Evolutionary conservation across 2,113 vertebrate species (phyloP), one percentile per base, ranked within the genome.

Genomic region (Petroica traversi): DNA sequence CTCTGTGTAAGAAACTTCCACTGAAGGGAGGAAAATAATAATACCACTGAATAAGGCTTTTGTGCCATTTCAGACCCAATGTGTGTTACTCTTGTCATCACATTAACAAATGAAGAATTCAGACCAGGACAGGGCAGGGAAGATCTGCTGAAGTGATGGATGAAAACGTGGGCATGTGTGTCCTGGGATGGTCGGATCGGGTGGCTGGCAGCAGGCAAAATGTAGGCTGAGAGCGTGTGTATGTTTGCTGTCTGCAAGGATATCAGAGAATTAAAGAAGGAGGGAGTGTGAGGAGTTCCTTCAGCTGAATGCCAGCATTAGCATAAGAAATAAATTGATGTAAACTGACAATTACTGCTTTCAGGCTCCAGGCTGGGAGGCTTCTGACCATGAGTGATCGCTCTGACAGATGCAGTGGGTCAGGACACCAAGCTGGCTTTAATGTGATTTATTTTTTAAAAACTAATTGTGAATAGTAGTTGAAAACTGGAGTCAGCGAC

Each of bases 291-390:
- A 83, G 88, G 75, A 91, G 63, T 67, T 90, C 38, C 46, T 88
- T 81, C 68, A 93, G 75, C 92, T 86, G 79, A 40, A 40, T 51
- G 83, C 41, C 83, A 49, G 34, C 74, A 55, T 92, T 86, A 68
- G 38, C 63, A 41, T 73, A 71, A 69, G 69, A 58, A 69, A 43
- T 34, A 66, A 92, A 69, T 54, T 83, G 79, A 94, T 90, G 61
- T 40, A 71, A 83, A 81, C 41, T 94, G 94, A 74, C 95, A 94
- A 55, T 90, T 85, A 73, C 51, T 88, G 46, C 71, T 93, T 85
- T 73, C 84, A 86, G 91, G 88, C 76, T 77, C 66, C 79, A 77
- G 8, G 64, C 80, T 93, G 38, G 51, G 40, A 84, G 83, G 40
- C 61, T 91, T 91, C 88, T 94, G 86, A 63, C 55, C 31, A 1